These are phyloP conservation scores for Nasua narica DNA, from an alignment of 2,797 vertebrate species.

Conservation along the genomic window DNA sequence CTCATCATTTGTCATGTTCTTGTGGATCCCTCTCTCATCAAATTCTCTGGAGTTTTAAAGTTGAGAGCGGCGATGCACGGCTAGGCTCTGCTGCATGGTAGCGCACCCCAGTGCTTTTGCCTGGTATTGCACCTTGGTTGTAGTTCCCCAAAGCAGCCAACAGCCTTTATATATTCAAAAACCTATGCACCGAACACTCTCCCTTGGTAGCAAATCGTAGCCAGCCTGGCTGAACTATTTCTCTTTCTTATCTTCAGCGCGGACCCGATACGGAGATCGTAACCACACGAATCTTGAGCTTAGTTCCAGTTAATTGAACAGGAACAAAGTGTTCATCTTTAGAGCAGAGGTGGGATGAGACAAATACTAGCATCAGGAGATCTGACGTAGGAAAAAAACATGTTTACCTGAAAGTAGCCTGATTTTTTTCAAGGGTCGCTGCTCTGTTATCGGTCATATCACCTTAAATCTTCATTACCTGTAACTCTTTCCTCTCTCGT, in stretches of 20 bases:
- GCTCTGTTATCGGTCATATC: neutral
- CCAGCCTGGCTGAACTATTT: constrained; percentile 24
- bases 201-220: constrained; percentile 44
- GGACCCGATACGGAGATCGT: constrained; percentile 35
- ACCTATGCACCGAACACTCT: constrained; percentile 33
- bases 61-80: constrained; percentile 74
- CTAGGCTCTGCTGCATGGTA: constrained; percentile 68
- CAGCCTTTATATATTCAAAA: constrained; percentile 52
- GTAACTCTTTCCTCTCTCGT: neutral
- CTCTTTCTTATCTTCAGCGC: constrained; percentile 47
- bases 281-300: neutral
- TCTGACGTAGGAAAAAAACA: neutral
- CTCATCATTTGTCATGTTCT: constrained; percentile 79
- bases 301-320: constrained; percentile 16
- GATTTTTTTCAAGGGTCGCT: neutral
- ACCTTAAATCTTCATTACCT: constrained; percentile 28
- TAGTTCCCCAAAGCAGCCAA: constrained; percentile 56
- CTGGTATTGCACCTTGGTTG: constrained; percentile 61
- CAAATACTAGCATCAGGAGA: constrained; percentile 24
- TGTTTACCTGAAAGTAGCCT: neutral
- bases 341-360: constrained; percentile 1
- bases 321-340: neutral
- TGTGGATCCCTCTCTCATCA: constrained; percentile 77
- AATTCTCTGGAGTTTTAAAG: constrained; percentile 79
- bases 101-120: constrained; percentile 69